These are phyloP conservation scores for Chloroceryle aenea DNA, from an alignment of 2,113 vertebrate species.

Conservation along the genomic window DNA sequence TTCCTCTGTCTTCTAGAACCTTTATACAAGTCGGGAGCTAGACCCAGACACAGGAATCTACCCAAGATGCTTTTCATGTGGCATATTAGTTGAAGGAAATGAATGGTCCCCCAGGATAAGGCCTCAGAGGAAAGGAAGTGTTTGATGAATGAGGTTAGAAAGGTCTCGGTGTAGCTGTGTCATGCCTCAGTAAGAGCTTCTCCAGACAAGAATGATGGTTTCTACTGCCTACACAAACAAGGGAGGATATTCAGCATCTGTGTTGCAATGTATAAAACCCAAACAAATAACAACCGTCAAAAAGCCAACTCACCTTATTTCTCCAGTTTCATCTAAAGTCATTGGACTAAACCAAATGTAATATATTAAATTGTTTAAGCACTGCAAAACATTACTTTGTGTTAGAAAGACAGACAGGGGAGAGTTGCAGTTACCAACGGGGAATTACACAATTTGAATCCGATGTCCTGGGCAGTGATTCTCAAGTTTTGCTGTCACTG, in stretches of 20 bases:
- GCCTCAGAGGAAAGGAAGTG: constrained; percentile 53
- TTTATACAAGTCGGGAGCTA: not conserved
- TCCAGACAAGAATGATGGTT: constrained; percentile 46
- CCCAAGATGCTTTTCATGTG: constrained; percentile 51
- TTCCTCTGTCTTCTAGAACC: not conserved
- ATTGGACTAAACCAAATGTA: not conserved
- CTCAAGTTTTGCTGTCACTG: constrained; percentile 57
- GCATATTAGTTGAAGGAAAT: constrained; percentile 59
- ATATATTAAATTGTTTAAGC: not conserved
- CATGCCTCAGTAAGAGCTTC: constrained; percentile 44
- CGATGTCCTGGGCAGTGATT: constrained; percentile 31
- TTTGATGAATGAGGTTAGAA: constrained; percentile 59
- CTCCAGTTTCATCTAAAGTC: constrained; percentile 8
- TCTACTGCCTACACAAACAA: constrained; percentile 53
- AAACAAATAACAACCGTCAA: constrained; percentile 12
- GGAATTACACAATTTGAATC: constrained; percentile 57
- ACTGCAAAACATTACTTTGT: not conserved
- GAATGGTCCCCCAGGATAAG: constrained; percentile 35
- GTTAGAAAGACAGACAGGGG: not conserved
- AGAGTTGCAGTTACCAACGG: constrained; percentile 52
- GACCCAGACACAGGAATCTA: constrained; percentile 35
- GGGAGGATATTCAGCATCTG: constrained; percentile 1
- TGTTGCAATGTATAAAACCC: constrained; percentile 11
- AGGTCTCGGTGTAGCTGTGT: constrained; percentile 49
- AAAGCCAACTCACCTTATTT: not conserved